phyloP scores from a whole-genome alignment of 2,113 vertebrate species.

The Hucho hucho region DNA sequence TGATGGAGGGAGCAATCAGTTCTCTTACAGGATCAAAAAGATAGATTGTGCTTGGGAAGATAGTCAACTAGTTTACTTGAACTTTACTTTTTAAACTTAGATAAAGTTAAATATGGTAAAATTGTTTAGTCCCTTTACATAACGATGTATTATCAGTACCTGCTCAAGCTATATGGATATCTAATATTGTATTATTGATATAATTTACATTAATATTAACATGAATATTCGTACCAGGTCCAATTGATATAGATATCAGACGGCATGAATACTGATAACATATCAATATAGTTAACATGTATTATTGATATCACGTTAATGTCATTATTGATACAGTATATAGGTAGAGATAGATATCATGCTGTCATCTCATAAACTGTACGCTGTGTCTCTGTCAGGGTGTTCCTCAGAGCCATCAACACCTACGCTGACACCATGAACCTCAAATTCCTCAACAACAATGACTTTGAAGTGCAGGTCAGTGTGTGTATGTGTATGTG shows the following conservation, averaged over 20 bases:
- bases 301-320: not conserved
- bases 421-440: slow-evolving; percentile 97
- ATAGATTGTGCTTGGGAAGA: not conserved
- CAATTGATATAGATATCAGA: not conserved
- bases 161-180: not conserved
- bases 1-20: not conserved
- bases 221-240: not conserved
- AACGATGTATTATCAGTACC: not conserved
- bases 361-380: not conserved
- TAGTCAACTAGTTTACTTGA: not conserved
- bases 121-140: not conserved
- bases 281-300: not conserved
- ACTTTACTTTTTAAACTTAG: not conserved
- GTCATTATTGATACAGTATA: not conserved
- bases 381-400: slow-evolving; percentile 60
- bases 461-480: slow-evolving; percentile 95
- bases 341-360: not conserved
- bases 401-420: slow-evolving; percentile 95
- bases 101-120: not conserved
- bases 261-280: not conserved
- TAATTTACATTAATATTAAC: not conserved
- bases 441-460: slow-evolving; percentile 92
- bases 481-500: slow-evolving; percentile 25
- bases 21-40: not conserved
- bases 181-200: not conserved